phyloP scores from a whole-genome alignment of 2,113 vertebrate genomes.

The Caracal caracal region DNA sequence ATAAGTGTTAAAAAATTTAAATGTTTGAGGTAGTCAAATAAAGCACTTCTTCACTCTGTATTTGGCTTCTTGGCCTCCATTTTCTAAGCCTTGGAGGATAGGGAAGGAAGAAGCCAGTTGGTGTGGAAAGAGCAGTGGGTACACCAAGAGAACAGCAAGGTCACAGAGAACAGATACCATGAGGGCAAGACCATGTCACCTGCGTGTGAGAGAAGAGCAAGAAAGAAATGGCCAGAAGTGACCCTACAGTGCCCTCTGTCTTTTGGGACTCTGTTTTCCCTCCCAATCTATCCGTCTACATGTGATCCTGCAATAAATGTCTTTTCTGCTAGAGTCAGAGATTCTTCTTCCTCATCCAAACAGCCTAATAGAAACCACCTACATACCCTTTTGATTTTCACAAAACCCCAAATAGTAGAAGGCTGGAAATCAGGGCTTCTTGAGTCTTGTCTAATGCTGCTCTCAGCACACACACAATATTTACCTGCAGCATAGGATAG shows the following conservation, averaged over 20 bases:
- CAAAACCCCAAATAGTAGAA: background rate
- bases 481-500: background rate
- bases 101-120: background rate
- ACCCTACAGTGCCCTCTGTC: fast-evolving
- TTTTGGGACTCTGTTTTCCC: background rate
- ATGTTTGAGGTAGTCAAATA: background rate
- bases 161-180: background rate
- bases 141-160: fast-evolving
- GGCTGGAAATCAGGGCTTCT: background rate
- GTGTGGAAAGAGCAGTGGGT: background rate
- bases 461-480: background rate
- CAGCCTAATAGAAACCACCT: background rate
- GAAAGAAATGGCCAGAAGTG: background rate
- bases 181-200: background rate
- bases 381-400: background rate
- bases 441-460: background rate
- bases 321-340: background rate
- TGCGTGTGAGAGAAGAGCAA: background rate
- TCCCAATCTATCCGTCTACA: background rate
- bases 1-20: too few relatives aligned
- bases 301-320: background rate
- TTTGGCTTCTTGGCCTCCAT: background rate
- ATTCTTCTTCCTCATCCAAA: background rate
- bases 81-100: background rate
- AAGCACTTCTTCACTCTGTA: background rate